Evolutionary conservation across 2,888 invertebrate species (phyloP), one percentile per base, ranked within the genome.

Genomic region (Hecatera dysodea): DNA sequence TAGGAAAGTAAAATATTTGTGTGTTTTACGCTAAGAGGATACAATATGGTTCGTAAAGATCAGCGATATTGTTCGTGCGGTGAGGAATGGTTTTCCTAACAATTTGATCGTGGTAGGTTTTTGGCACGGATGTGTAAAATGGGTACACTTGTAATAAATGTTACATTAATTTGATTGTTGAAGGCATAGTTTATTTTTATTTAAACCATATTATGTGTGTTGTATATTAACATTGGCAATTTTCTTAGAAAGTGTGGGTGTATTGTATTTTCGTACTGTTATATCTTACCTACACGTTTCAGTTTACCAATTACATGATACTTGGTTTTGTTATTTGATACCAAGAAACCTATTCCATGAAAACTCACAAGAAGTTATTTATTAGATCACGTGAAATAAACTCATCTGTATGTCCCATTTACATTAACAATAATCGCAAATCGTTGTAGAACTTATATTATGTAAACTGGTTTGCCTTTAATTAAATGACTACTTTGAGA

Each of bases 1-100:
- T 74, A 56, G 72, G 63, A 61, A 70, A 67, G 67, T 74, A 70
- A 80, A 70, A 83, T 72, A 57, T 72, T 77, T 74, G 70, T 67
- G 77, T 72, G 61, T 75, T 76, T 80, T 70, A 76, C 53, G 64
- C 56, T 55, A 44, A 63, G 19, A 44, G 27, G 57, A 63, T 66
- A 55, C 57, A 72, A 72, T 76, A 72, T 29, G 63, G 50, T 59
- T 59, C 42, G 29, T 63, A 61, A 36, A 68, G 48, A 60, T 66
- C 39, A 36, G 9, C 44, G 65, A 71, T 75, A 75, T 69, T 65
- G 65, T 67, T 72, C 19, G 69, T 67, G 24, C 11, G 12, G 64
- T 73, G 57, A 67, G 50, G 67, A 67, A 72, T 64, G 63, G 63
- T 53, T 66, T 68, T 56, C 60, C 29, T 69, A 63, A 66, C 62